Conservation (phyloP, 2,797 vertebrate species). For the Enteromius anoplus region DNA sequence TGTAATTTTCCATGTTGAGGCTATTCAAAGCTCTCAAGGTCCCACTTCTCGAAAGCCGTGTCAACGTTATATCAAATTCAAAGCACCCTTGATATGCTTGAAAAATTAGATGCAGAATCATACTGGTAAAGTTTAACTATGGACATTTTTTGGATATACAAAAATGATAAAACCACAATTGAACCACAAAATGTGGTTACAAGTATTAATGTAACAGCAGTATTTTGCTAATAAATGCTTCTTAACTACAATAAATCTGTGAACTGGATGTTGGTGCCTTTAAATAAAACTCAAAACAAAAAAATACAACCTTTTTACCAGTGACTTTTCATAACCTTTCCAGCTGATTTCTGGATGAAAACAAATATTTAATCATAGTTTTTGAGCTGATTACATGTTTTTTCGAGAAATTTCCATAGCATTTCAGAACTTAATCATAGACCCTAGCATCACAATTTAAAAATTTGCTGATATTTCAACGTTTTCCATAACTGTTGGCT, state of each 20-base stretch:
- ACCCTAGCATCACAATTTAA: no score
- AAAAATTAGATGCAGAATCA: not conserved
- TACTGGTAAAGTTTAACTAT: not conserved
- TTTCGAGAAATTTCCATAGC: not conserved
- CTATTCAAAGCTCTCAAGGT: not conserved
- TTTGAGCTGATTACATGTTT: not conserved
- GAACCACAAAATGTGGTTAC: not conserved
- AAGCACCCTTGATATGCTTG: not conserved
- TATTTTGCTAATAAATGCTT: conserved; percentile 19
- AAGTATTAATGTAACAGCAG: not conserved
- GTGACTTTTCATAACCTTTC: not conserved
- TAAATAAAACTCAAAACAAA: not conserved
- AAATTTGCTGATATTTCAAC: not conserved
- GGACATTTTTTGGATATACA: not conserved
- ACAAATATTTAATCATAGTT: not conserved
- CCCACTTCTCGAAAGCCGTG: not conserved
- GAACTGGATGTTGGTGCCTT: not conserved
- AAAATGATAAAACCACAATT: not conserved
- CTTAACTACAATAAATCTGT: not conserved
- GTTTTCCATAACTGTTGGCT: not conserved
- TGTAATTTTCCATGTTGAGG: not conserved
- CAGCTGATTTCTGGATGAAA: not conserved
- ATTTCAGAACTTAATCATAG: not conserved
- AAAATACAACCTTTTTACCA: not conserved
- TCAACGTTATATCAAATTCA: not conserved